Percentiles rank a stretch among this genome's conserved stretches.
Evolutionary conservation across 2,888 invertebrate species (phyloP).

Genomic region (Leucophenga maculata): DNA sequence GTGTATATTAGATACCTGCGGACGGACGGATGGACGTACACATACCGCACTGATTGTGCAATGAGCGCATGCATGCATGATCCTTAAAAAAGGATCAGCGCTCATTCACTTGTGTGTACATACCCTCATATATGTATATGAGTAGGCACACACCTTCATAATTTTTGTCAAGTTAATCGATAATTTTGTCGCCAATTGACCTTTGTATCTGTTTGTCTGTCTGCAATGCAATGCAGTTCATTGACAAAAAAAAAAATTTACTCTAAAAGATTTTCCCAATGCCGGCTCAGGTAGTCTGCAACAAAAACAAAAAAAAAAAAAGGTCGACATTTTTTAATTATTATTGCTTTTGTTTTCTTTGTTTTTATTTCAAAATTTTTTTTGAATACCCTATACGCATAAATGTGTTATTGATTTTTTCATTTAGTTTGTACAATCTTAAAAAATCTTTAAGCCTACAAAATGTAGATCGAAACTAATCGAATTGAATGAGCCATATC

Average conservation of each 20-base stretch:
- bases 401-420: neutral
- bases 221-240: constrained; percentile 49
- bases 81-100: constrained; percentile 19
- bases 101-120: constrained; percentile 2
- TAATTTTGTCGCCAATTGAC: constrained; percentile 64
- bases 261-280: neutral
- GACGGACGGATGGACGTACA: neutral
- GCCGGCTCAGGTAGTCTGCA: constrained; percentile 12
- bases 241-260: neutral
- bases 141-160: constrained; percentile 24
- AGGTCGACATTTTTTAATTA: constrained; percentile 16
- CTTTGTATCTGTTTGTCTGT: constrained; percentile 32
- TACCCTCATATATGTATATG: neutral
- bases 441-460: too few relatives aligned
- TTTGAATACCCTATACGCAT: neutral
- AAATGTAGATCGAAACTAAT: too few relatives aligned
- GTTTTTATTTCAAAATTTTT: neutral
- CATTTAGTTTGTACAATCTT: too few relatives aligned
- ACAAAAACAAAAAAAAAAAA: neutral
- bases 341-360: constrained; percentile 10
- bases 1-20: constrained; percentile 8
- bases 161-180: constrained; percentile 41
- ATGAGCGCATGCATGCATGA: constrained; percentile 11
- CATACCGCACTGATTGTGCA: constrained; percentile 3
- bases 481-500: too few relatives aligned